Conservation (phyloP, 30 jellyfish, hydroid and myxozoan genomes). For the Chrysaora quinquecirrha region DNA sequence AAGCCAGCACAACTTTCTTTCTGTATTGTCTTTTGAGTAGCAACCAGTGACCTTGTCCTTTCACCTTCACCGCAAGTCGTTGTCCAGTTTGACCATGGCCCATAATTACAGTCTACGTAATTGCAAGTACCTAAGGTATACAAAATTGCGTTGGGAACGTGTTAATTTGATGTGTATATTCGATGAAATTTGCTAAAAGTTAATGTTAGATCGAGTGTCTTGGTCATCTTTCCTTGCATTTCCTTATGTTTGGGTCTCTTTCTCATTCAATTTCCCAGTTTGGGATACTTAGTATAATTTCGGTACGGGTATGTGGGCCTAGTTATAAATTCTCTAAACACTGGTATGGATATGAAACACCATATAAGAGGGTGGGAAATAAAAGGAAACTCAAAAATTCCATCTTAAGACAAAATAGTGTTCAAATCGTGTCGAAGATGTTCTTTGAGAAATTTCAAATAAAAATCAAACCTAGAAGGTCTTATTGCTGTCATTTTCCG, state of each 20-base stretch:
- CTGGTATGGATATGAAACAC: neutral
- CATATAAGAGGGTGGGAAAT: too few species aligned
- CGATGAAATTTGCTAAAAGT: neutral
- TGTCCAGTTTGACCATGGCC: conserved; percentile 73
- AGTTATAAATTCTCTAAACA: neutral
- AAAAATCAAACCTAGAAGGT: too few species aligned
- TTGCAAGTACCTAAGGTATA: conserved; percentile 42
- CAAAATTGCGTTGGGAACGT: neutral
- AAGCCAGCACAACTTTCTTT: conserved; percentile 61
- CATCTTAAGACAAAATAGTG: too few species aligned
- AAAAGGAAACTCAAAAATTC: too few species aligned
- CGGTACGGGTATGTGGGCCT: too few species aligned
- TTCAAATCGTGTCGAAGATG: too few species aligned
- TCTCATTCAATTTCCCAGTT: neutral
- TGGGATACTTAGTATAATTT: too few species aligned
- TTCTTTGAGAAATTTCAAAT: too few species aligned
- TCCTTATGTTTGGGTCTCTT: neutral
- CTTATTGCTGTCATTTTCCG: too few species aligned
- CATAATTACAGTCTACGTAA: conserved; percentile 66
- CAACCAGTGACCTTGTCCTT: conserved; percentile 39
- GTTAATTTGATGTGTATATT: neutral
- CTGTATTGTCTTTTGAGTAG: conserved; percentile 35
- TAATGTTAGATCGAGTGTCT: neutral
- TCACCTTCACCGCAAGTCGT: conserved; percentile 64
- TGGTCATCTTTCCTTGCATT: neutral